Conservation (phyloP, 1,140 invertebrate species). For the Drosophila insularis region DNA sequence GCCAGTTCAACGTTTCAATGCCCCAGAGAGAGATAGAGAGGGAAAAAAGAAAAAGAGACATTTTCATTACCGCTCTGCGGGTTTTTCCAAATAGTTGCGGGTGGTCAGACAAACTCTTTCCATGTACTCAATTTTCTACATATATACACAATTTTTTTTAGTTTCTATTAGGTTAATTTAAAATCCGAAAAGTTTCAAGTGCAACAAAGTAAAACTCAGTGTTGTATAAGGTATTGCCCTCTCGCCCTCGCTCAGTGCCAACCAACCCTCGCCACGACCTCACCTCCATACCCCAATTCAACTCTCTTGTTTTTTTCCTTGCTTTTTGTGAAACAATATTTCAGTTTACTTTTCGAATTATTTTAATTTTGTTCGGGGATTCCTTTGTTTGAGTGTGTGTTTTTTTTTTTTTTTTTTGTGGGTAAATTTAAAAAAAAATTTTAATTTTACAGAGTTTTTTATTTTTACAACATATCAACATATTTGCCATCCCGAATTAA, state of each 20-base stretch:
- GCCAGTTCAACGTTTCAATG: conserved; percentile 51
- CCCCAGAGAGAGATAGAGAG: conserved; percentile 35
- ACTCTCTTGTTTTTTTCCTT: conserved; percentile 8
- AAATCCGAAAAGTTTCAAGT: conserved; percentile 60
- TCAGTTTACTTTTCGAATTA: conserved; percentile 67
- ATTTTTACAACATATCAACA: too few relatives aligned
- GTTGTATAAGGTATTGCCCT: conserved; percentile 53
- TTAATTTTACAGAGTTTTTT: too few relatives aligned
- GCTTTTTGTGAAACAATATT: conserved; percentile 46
- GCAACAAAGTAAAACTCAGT: conserved; percentile 57
- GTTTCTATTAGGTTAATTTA: conserved; percentile 21
- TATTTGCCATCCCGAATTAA: too few relatives aligned
- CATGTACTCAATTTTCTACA: conserved; percentile 22
- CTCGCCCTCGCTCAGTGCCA: not conserved
- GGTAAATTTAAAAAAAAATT: too few relatives aligned
- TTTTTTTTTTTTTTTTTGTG: conserved; percentile 25
- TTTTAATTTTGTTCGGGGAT: conserved; percentile 49
- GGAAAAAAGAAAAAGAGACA: conserved; percentile 14
- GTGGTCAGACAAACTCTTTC: conserved; percentile 60
- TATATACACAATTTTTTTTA: conserved; percentile 33
- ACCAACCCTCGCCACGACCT: not conserved
- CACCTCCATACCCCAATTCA: conserved; percentile 19
- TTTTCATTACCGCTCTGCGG: conserved; percentile 65
- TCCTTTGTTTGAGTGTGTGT: conserved; percentile 15
- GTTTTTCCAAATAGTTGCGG: conserved; percentile 66